Base-by-base conservation (phyloP, 2,888 invertebrate species). In the Amphimallon solstitiale region DNA sequence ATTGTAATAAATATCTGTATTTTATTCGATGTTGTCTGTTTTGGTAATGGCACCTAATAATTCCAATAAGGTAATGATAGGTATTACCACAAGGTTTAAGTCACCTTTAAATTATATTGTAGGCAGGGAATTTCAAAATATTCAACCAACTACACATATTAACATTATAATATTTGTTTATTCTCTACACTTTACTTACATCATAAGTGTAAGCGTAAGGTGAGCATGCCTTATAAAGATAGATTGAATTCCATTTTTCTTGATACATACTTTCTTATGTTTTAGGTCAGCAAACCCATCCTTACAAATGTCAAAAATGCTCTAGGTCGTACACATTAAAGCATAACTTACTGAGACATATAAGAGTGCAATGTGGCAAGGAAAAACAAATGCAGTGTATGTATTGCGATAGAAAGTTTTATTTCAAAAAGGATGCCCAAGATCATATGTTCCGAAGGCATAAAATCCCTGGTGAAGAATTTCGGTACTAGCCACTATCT, bases 371-470 rank as follows among this genome's bases (percentile, higher is more conserved):
- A 19, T 67, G 67, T 48, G 67, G 67, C 17, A 67, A 64, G 35
- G 63, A 64, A 21, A 59, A 49, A 45, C 56, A 64, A 19, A 45
- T 52, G 12, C 14, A 38, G 4, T 67, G 67, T 43, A 43, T 21
- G 14, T 60, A 48, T 17, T 65, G 65, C 10, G 51, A 56, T 17
- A 35, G 19, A 7, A 49, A 34, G 21, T 65, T 38, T 51, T 59
- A 70, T 56, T 49, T 64, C 23, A 70, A 66, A 46, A 19, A 67
- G 12, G 66, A 70, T 40, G 35, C 66, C 4, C 49, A 59, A 9
- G 48, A 62, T 6, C 70, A 70, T 45, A 46, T 66, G 12, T 15
- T 51, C 10, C 48, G 45, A 35, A 66, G 61, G 40, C 66, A 66
- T 19, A 29, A 23, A 7, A 51, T 29, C 12, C 5, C 5, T 5